Conservation (phyloP, 1,140 invertebrate genomes). For the Musca vetustissima region DNA sequence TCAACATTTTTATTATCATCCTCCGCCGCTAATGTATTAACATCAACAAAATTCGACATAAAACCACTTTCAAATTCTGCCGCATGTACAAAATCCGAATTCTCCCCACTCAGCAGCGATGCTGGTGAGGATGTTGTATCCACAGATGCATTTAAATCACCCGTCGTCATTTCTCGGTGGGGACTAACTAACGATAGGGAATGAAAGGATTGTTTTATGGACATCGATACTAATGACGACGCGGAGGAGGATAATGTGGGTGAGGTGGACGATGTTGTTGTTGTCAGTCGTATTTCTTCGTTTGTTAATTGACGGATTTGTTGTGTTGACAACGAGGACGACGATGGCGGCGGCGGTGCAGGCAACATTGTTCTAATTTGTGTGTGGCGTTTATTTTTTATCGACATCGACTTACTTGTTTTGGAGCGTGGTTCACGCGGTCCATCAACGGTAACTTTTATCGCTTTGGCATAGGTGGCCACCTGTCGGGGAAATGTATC, state of each 20-base stretch:
- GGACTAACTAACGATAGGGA: too few relatives aligned
- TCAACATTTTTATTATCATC: too few relatives aligned
- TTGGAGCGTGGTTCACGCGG: constrained; percentile 95
- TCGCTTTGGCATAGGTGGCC: constrained; percentile 92
- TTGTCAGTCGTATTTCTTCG: background rate
- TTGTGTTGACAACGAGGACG: too few relatives aligned
- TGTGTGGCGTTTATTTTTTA: background rate
- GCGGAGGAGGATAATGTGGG: background rate
- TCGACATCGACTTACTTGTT: constrained; percentile 78
- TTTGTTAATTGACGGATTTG: background rate
- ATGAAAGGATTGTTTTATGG: too few relatives aligned
- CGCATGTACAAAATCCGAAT: too few relatives aligned
- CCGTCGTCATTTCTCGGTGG: too few relatives aligned
- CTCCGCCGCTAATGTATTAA: too few relatives aligned
- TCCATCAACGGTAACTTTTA: constrained; percentile 99
- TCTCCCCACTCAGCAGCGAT: too few relatives aligned
- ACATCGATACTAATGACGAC: background rate
- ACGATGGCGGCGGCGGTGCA: background rate
- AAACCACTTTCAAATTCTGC: too few relatives aligned
- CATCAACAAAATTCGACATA: too few relatives aligned
- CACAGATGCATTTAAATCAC: too few relatives aligned
- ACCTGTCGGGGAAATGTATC: constrained; percentile 90
- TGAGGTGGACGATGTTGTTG: background rate
- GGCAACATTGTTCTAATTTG: constrained; percentile 12
- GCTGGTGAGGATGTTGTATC: too few relatives aligned